Base-by-base conservation (phyloP, 2,797 vertebrate species). In the Nasua narica region DNA sequence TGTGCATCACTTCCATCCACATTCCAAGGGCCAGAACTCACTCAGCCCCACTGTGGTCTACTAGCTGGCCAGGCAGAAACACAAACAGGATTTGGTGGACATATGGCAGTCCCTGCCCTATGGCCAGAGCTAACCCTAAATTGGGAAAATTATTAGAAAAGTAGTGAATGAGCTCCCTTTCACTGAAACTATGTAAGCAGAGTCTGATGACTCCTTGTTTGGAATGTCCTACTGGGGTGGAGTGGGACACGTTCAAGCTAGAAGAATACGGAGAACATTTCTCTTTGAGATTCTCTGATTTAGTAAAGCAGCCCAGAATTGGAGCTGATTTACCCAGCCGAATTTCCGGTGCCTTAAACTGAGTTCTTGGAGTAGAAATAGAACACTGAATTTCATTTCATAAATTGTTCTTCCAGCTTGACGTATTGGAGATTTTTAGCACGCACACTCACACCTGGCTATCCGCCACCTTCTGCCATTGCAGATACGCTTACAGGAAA, bases 401-500 rank as follows among this genome's bases (percentile, higher is more conserved):
- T 97, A 97, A 97, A 97, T 97, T 98, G 96, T 97, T 97, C 95
- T 94, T 97, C 96, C 95, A 97, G 93, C 82, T 95, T 97, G 97
- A 97, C 10, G 97, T 98, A 97, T 88, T 97, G 96, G 95, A 97
- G 97, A 97, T 96, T 97, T 97, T 97, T 97, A 98, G 97, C 97
- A 97, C 48, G 50, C 96, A 95, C 85, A 10, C 97, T 97, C 97
- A 97, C 96, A 98, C 97, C 96, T 96, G 98, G 96, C 97, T 97
- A 91, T 91, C 96, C 54, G 95, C 97, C 97, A 97, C 97, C 97
- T 96, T 97, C 98, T 98, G 96, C 98, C 97, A 95, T 97, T 97
- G 97, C 97, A 98, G 97, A 98, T 98, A 97, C 1, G 82, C 97
- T 98, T 97, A 97, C 97, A 97, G 97, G 97, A 97, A 98, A 95